Evolutionary conservation across 1,140 invertebrate species (phyloP), one percentile per base, ranked within the genome.

Genomic region (Adoxophyes honmai): DNA sequence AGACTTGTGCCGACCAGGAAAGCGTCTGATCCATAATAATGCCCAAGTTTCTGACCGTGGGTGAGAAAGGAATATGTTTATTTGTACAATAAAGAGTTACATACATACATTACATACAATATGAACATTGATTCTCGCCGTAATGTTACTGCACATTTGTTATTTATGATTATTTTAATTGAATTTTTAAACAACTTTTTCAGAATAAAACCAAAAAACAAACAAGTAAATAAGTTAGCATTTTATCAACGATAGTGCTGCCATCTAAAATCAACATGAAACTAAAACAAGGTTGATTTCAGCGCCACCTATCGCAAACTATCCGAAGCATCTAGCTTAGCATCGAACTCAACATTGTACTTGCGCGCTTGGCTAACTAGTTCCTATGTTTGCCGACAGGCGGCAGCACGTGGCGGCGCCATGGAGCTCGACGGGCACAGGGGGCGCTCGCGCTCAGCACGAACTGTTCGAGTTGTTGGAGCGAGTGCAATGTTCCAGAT

Each of bases 381-480:
- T 73, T 73, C 33, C 18, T 57, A 9, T 59, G 62, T 68, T 71
- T 57, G 66, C 60, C 72, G 28, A 18, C 78, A 90, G 88, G 83
- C 88, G 88, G 72, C 87, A 90, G 81, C 87, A 89, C 78, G 83
- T 90, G 73, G 73, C 87, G 70, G 75, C 86, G 78, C 86, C 87
- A 77, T 90, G 88, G 88, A 84, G 75, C 60, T 79, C 90, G 35
- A 81, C 86, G 36, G 65, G 80, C 38, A 75, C 81, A 62, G 80
- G 75, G 56, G 81, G 90, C 72, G 78, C 89, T 79, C 93, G 92
- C 54, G 92, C 94, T 34, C 94, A 94, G 52, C 93, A 94, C 74
- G 95, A 97, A 89, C 90, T 96, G 35, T 97, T 98, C 83, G 96
- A 97, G 82, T 89, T 98, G 59, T 90, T 98, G 62, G 96, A 98